Base-by-base conservation (phyloP, 2,888 invertebrate species). In the Amorpha juglandis region DNA sequence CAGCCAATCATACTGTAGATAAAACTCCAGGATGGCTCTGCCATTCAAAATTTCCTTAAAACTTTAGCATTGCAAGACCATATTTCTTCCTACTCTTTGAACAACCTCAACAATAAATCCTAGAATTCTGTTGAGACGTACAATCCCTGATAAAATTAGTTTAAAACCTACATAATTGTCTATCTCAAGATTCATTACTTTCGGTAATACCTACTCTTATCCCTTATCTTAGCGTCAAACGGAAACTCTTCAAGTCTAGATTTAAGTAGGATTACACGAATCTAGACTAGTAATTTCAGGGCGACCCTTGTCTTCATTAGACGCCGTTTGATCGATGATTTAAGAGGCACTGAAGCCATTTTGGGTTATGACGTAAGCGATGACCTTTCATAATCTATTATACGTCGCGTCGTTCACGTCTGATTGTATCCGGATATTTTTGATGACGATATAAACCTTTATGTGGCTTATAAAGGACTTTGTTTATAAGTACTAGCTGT, bases 261-360 rank as follows among this genome's bases (percentile, higher is more conserved):
- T 38, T 16, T 6, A 11, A 35, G 9, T 9, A 19, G 38, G 58
- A 42, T 58, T 21, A 42, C 58, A 12, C 11, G 16, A 21, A 19
- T 9, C 19, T 9, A 58, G 19, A 27, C 27, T 55, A 42, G 58
- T 58, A 58, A 58, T 58, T 42, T 42, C 38, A 6, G n/a, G 19
- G 6, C 58, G 38, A 58, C 58, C 58, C 58, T 58, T 19, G 38
- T 58, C 53, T 53, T 53, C 58, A 58, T 58, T 58, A 58, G 42
- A 11, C 19, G 53, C 2, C 53, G 19, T 58, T 42, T 58, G 42
- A 58, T 58, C 38, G 42, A 58, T 58, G 58, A 42, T 42, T 58
- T 58, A 42, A 53, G 35, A 35, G n/a, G n/a, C 33, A 19, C 38
- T 38, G 11, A 8, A 11, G 19, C n/a, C 38, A 6, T 38, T 58